Evolutionary conservation across 2,113 vertebrate species (phyloP).

Genomic region (Osmerus mordax): DNA sequence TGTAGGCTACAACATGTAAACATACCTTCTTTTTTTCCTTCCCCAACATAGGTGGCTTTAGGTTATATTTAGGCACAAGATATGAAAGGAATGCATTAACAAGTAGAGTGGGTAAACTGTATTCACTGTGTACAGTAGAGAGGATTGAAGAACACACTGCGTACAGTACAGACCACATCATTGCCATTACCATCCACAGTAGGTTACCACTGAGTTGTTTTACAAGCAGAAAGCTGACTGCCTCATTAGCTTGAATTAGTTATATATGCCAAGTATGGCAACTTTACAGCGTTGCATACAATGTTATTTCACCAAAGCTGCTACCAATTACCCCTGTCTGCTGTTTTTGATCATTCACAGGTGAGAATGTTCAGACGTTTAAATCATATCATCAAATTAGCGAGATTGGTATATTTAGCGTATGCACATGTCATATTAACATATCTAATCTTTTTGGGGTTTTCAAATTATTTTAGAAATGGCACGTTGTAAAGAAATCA

Average conservation of each 20-base stretch:
- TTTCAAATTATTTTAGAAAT: too few relatives aligned
- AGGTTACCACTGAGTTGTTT: slow-evolving; percentile 48
- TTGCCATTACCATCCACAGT: slow-evolving; percentile 14
- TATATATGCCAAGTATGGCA: slow-evolving; percentile 33
- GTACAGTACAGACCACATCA: slow-evolving; percentile 20
- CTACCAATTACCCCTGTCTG: slow-evolving; percentile 24
- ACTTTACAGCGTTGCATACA: slow-evolving; percentile 25
- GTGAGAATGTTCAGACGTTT: slow-evolving; percentile 6
- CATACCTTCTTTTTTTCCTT: background rate
- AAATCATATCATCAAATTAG: slow-evolving; percentile 12
- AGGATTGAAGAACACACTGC: too few relatives aligned
- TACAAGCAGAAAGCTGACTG: slow-evolving; percentile 36
- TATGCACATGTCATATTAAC: too few relatives aligned
- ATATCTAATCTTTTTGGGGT: too few relatives aligned
- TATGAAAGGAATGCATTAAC: too few relatives aligned
- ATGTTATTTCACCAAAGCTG: slow-evolving; percentile 21
- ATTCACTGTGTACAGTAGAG: too few relatives aligned
- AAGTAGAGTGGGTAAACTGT: too few relatives aligned
- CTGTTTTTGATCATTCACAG: slow-evolving; percentile 24
- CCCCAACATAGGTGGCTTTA: too few relatives aligned
- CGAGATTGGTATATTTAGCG: background rate
- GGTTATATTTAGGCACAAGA: too few relatives aligned
- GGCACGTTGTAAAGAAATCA: too few relatives aligned
- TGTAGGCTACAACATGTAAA: background rate
- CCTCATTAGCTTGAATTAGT: slow-evolving; percentile 28